Conservation (phyloP, 2,888 invertebrate genomes). For the Hyppa rectilinea region DNA sequence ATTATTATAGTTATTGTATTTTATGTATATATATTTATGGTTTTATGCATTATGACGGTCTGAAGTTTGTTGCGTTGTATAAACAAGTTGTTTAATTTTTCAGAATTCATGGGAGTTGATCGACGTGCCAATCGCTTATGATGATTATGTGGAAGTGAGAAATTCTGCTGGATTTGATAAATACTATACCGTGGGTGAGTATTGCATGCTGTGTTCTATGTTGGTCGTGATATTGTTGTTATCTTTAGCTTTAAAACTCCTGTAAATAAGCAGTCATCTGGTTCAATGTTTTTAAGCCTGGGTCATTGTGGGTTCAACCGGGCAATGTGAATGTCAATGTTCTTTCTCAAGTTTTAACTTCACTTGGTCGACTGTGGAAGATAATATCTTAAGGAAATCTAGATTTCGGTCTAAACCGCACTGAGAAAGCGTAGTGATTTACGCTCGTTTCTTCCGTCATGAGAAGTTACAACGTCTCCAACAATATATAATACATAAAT, state of each 20-base stretch:
- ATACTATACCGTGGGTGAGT: constrained; percentile 88
- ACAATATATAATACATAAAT: neutral
- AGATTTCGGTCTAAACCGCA: neutral
- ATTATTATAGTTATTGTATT: constrained; percentile 42
- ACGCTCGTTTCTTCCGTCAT: neutral
- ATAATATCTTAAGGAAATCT: too few species aligned
- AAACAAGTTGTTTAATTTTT: constrained; percentile 66
- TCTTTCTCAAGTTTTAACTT: neutral
- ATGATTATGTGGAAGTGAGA: constrained; percentile 86
- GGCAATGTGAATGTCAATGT: neutral
- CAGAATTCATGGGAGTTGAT: constrained; percentile 92
- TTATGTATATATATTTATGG: constrained; percentile 43
- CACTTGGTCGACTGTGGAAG: neutral
- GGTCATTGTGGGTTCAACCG: neutral
- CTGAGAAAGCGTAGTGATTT: neutral
- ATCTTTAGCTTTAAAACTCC: constrained; percentile 8
- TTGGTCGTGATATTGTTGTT: constrained; percentile 7
- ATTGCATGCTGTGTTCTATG: constrained; percentile 53
- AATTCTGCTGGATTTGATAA: constrained; percentile 92
- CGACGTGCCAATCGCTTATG: constrained; percentile 81
- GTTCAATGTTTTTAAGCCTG: neutral
- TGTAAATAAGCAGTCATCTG: neutral
- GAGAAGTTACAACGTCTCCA: neutral
- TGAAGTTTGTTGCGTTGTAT: constrained; percentile 13
- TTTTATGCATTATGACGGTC: constrained; percentile 25